Evolutionary conservation across 2,113 vertebrate species (phyloP).

Genomic region (Junco hyemalis): DNA sequence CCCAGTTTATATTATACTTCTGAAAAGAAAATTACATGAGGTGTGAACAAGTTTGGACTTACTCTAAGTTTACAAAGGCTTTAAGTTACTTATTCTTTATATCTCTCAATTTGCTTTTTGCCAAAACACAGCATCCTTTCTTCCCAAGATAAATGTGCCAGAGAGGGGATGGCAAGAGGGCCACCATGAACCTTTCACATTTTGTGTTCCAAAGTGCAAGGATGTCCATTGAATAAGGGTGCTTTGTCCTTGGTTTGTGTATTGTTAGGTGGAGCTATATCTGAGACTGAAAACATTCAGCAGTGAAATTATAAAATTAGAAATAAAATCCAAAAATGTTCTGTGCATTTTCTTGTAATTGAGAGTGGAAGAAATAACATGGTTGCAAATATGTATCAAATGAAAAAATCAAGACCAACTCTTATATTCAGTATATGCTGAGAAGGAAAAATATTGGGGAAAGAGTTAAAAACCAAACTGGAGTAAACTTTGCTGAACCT

Average conservation of each 20-base stretch:
- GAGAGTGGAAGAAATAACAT: neutral
- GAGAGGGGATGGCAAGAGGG: neutral
- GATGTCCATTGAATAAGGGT: neutral
- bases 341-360: neutral
- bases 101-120: neutral
- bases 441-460: neutral
- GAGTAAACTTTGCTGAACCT: neutral
- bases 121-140: neutral
- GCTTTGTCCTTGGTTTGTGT: neutral
- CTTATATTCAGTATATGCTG: rapidly evolving
- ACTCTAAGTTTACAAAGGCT: neutral
- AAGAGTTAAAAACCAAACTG: neutral
- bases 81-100: neutral
- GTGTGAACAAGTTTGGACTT: neutral
- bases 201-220: neutral
- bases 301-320: neutral
- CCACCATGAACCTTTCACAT: neutral
- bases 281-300: neutral
- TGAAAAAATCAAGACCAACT: neutral
- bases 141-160: neutral
- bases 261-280: neutral
- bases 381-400: neutral
- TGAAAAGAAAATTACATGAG: neutral
- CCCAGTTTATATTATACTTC: neutral
- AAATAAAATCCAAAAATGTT: neutral